These are phyloP conservation scores for Nowickia ferox DNA, from an alignment of 2,888 invertebrate genomes.

Conservation along the genomic window DNA sequence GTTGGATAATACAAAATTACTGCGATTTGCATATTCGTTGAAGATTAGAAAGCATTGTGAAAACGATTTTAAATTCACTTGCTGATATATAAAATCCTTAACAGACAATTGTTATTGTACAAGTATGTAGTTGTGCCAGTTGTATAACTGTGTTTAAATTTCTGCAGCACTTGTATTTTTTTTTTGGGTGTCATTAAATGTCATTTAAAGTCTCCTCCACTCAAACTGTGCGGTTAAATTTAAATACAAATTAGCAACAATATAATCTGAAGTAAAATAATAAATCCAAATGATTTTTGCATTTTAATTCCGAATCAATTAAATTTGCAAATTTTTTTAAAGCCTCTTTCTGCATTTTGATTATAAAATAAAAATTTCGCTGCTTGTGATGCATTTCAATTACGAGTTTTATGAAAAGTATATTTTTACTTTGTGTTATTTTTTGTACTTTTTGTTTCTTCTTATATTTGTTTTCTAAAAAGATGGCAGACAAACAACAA, in stretches of 20 bases:
- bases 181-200: conserved; percentile 14
- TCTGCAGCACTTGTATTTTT: neutral
- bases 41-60: conserved; percentile 14
- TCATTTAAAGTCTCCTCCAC: conserved; percentile 41
- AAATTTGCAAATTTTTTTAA: conserved; percentile 7
- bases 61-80: conserved; percentile 6
- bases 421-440: neutral
- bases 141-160: conserved; percentile 9
- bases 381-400: conserved; percentile 52
- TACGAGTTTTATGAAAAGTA: neutral
- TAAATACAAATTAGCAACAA: conserved; percentile 20
- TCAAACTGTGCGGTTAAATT: neutral
- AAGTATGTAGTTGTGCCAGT: no score
- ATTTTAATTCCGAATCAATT: conserved; percentile 32
- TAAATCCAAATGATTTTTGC: conserved; percentile 25
- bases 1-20: neutral
- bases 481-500: neutral
- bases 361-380: conserved; percentile 17
- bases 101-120: neutral
- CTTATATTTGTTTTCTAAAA: neutral
- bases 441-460: conserved; percentile 1
- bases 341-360: conserved; percentile 6
- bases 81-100: neutral
- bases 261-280: conserved; percentile 12
- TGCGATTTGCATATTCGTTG: neutral